Evolutionary conservation across 2,113 vertebrate species (phyloP).

Genomic region (Gavialis gangeticus): DNA sequence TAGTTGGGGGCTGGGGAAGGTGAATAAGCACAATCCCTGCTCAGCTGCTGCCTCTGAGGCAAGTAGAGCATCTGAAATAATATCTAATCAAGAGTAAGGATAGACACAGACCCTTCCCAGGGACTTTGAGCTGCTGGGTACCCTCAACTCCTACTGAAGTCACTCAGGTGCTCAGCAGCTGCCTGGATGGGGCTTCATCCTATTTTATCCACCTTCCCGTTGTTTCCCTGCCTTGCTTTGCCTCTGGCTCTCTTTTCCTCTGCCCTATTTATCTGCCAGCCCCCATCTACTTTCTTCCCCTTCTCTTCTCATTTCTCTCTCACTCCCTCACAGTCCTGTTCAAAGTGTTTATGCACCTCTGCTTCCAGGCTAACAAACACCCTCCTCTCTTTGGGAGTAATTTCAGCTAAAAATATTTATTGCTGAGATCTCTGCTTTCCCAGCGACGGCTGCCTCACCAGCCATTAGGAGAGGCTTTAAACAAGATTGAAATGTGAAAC

Average conservation of each 20-base stretch:
- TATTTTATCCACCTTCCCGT: background rate
- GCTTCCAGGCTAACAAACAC: fast-evolving
- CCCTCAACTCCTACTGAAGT: background rate
- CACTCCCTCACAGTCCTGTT: fast-evolving
- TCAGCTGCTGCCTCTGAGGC: background rate
- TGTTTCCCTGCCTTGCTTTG: background rate
- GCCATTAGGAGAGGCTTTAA: fast-evolving
- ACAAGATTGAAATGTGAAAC: fast-evolving
- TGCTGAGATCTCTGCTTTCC: background rate
- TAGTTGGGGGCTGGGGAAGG: background rate
- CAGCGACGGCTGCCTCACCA: fast-evolving
- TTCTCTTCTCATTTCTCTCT: fast-evolving
- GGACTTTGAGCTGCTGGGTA: background rate
- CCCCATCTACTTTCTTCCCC: background rate
- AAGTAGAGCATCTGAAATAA: background rate
- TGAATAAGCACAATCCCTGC: background rate
- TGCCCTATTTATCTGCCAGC: background rate
- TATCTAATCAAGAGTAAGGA: background rate
- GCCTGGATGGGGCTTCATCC: background rate
- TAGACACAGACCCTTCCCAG: background rate
- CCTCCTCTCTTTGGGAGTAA: background rate
- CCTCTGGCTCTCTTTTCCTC: background rate
- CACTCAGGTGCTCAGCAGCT: background rate
- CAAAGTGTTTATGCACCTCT: fast-evolving
- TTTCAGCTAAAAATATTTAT: background rate